These are phyloP conservation scores for Seladonia tumulorum DNA, from an alignment of 2,888 invertebrate genomes.

Conservation along the genomic window DNA sequence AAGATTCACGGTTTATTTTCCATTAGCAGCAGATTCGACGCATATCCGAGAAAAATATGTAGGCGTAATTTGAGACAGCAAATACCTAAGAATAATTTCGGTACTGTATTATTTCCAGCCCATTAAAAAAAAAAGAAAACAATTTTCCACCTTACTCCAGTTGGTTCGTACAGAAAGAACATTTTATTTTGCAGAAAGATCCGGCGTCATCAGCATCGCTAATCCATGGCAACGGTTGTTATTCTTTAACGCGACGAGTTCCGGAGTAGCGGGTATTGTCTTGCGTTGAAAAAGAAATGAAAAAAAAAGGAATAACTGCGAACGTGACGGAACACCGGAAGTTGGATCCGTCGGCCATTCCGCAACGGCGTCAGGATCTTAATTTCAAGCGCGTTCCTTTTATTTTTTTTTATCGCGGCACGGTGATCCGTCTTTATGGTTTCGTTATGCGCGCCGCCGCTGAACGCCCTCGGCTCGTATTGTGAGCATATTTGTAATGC, in stretches of 20 bases:
- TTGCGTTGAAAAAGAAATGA: neutral
- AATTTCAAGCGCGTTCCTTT: conserved; percentile 20
- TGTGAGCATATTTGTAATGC: conserved; percentile 33
- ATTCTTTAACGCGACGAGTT: neutral
- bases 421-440: conserved; percentile 17
- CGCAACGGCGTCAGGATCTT: neutral
- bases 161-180: no score
- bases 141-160: no score
- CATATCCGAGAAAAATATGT: no score
- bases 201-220: no score
- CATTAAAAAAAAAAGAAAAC: no score
- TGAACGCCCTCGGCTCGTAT: conserved; percentile 19
- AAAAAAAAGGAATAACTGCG: neutral
- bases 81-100: no score
- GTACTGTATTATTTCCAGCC: no score
- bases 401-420: conserved; percentile 17
- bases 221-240: neutral
- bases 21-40: no score
- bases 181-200: no score
- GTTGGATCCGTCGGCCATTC: conserved; percentile 9
- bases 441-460: conserved; percentile 25
- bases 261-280: neutral
- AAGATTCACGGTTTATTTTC: no score
- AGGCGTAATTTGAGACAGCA: no score
- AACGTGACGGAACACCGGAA: conserved; percentile 1